Percentiles rank a stretch among this genome's conserved stretches.
Evolutionary conservation across 2,797 vertebrate species (phyloP).

Genomic region (Ctenopoma multispine): DNA sequence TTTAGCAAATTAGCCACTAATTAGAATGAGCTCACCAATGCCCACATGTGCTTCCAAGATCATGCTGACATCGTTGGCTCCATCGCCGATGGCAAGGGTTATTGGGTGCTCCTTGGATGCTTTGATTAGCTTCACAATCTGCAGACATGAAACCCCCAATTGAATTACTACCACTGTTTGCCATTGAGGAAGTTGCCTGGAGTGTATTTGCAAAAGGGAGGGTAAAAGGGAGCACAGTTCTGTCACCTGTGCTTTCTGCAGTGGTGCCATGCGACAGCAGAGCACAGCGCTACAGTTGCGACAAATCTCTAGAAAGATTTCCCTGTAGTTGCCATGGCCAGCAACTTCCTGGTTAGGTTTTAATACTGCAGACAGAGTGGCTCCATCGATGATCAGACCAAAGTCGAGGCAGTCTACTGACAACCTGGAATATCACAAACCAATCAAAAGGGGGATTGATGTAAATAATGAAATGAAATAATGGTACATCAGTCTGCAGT

Average conservation of each 20-base stretch:
- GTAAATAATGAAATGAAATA: too few relatives aligned
- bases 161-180: background rate
- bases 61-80: slow-evolving; percentile 99
- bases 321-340: slow-evolving; percentile 90
- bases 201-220: background rate
- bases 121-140: slow-evolving; percentile 99
- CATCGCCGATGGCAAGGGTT: slow-evolving; percentile 96
- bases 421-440: slow-evolving; percentile 83
- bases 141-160: slow-evolving; percentile 40
- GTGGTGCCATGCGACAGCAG: slow-evolving; percentile 82
- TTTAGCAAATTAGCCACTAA: slow-evolving; percentile 10
- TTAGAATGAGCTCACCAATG: slow-evolving; percentile 87
- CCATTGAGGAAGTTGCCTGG: background rate
- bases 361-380: slow-evolving; percentile 92
- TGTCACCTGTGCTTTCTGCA: slow-evolving; percentile 85
- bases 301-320: slow-evolving; percentile 96
- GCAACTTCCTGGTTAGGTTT: slow-evolving; percentile 86
- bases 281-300: slow-evolving; percentile 95
- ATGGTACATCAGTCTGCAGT: too few relatives aligned
- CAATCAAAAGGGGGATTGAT: slow-evolving; percentile 5
- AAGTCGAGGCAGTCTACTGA: slow-evolving; percentile 95
- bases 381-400: slow-evolving; percentile 97
- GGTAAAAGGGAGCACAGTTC: background rate
- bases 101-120: slow-evolving; percentile 96
- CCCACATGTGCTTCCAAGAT: slow-evolving; percentile 99